These are phyloP conservation scores for Anneissia japonica DNA, from an alignment of 35 echinoderm and acorn worm species.

Conservation along the genomic window DNA sequence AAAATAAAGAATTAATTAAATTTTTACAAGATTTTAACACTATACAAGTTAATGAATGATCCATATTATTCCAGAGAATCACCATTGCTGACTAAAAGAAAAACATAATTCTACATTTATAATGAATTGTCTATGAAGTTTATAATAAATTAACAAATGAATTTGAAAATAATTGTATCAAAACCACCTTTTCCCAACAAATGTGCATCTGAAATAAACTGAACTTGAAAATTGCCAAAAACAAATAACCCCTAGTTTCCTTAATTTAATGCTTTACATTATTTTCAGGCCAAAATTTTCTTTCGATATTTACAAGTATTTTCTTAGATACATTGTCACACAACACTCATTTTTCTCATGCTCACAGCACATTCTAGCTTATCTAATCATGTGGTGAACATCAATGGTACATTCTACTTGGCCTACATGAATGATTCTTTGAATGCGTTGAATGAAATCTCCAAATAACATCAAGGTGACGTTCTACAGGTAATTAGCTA, in stretches of 20 bases:
- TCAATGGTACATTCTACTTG: no score
- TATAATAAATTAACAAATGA: background rate
- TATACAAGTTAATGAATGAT: background rate
- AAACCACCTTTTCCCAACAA: no score
- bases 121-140: no score
- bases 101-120: background rate
- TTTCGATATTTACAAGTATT: background rate
- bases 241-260: background rate
- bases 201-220: background rate
- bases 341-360: no score
- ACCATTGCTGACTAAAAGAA: background rate
- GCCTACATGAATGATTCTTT: no score
- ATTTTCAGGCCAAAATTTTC: background rate
- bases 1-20: no score
- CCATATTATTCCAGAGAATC: background rate
- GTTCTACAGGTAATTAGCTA: conserved; percentile 1
- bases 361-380: background rate
- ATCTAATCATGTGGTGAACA: no score
- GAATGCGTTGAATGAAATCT: no score
- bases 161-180: background rate
- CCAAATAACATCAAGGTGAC: background rate
- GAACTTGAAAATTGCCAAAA: background rate
- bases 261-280: background rate
- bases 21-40: no score
- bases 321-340: background rate